Conservation (phyloP, 2,797 vertebrate species). For the Micrastur ruficollis region DNA sequence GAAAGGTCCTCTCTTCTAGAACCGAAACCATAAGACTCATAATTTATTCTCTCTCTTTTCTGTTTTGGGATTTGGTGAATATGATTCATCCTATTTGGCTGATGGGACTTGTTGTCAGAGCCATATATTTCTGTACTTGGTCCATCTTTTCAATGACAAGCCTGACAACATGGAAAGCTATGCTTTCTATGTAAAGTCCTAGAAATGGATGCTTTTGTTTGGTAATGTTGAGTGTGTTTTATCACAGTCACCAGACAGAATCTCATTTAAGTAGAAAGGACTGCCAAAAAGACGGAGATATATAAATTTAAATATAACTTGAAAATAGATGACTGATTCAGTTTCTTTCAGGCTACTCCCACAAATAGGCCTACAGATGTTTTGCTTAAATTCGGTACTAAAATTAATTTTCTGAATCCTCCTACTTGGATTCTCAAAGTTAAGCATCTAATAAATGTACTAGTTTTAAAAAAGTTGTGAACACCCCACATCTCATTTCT, state of each 20-base stretch:
- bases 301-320: background rate
- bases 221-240: background rate
- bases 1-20: background rate
- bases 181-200: background rate
- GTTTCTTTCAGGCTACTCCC: background rate
- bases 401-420: background rate
- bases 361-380: background rate
- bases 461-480: background rate
- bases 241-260: background rate
- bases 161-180: background rate
- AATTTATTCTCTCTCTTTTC: background rate
- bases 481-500: background rate
- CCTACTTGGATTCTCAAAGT: background rate
- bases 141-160: background rate
- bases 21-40: background rate
- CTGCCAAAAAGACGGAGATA: background rate
- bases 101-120: rapidly evolving
- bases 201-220: background rate
- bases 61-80: background rate
- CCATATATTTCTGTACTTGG: background rate
- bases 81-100: background rate
- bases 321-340: background rate
- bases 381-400: background rate
- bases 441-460: background rate
- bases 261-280: background rate